Percentiles rank a stretch among this genome's conserved stretches.
phyloP scores from a whole-genome alignment of 92 coral and sea anemone species.

The Parazoanthus darwini region DNA sequence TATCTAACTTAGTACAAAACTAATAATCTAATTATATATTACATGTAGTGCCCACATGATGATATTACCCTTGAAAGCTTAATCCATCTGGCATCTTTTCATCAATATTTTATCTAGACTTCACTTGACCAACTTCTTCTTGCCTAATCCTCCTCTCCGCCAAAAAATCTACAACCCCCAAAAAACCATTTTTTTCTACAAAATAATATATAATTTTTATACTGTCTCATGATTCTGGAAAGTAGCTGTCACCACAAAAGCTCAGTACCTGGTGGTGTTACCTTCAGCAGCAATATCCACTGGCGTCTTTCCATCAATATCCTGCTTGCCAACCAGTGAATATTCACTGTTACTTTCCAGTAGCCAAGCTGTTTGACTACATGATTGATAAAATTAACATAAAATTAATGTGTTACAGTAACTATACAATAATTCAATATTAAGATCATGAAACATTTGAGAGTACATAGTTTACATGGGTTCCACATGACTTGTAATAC shows the following conservation, averaged over 20 bases:
- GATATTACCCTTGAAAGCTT: neutral
- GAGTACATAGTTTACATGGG: no score
- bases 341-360: conserved; percentile 80
- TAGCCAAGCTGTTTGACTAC: conserved; percentile 85
- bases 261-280: conserved; percentile 57
- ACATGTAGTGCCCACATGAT: no score
- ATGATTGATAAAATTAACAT: neutral
- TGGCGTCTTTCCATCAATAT: conserved; percentile 81
- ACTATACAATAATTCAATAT: no score
- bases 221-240: neutral
- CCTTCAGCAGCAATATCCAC: conserved; percentile 80
- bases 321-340: conserved; percentile 63
- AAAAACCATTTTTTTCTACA: no score
- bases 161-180: neutral
- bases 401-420: neutral
- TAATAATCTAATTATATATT: no score
- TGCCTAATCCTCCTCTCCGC: neutral
- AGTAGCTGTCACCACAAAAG: neutral
- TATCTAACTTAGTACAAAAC: no score
- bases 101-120: neutral
- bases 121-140: neutral
- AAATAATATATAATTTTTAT: neutral
- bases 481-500: no score
- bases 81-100: neutral
- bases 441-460: no score